Evolutionary conservation across 2,797 vertebrate species (phyloP), one percentile per base, ranked within the genome.

Genomic region (Borostomias antarcticus): DNA sequence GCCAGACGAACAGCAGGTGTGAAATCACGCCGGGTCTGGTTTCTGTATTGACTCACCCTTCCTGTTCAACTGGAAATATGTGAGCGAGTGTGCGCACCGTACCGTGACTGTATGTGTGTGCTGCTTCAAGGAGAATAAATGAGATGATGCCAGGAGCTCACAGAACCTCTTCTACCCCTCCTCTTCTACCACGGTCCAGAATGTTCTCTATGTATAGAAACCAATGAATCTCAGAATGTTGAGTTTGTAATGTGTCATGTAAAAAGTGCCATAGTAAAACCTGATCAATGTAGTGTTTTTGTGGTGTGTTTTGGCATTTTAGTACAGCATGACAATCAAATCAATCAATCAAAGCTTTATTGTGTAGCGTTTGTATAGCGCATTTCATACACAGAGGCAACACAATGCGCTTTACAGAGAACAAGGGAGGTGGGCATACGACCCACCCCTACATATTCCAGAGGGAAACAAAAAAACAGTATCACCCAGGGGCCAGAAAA

Each of bases 191-290:
- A 11, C 26, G 35, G 33, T 43, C 21, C 48, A 4, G 40, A 15
- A 45, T 45, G 40, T 45, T 17, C 40, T 45, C 17, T 17, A 51
- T 51, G 48, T 51, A 43, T 81, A 58, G 60, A 73, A 81, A 77
- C 62, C 59, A 70, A 73, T n/a, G 59, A 74, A 80, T 79, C 66
- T 75, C 73, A 76, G 75, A 75, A 86, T 82, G 78, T 82, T 79
- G 74, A 83, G 70, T 87, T 86, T 79, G 80, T 86, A 82, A 83
- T 6, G 74, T 87, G 78, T 86, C 74, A 77, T 89, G 87, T 91
- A 85, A 76, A 88, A 86, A 87, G 90, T 91, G 89, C 90, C 90
- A 90, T 90, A 89, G 86, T 88, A 86, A 90, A 86, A 66, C 57
- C 77, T 69, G 73, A 66, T 75, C 69, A 82, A 76, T 72, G 30